These are phyloP conservation scores for Resseliella maxima DNA, from an alignment of 2,888 invertebrate species.

Conservation along the genomic window DNA sequence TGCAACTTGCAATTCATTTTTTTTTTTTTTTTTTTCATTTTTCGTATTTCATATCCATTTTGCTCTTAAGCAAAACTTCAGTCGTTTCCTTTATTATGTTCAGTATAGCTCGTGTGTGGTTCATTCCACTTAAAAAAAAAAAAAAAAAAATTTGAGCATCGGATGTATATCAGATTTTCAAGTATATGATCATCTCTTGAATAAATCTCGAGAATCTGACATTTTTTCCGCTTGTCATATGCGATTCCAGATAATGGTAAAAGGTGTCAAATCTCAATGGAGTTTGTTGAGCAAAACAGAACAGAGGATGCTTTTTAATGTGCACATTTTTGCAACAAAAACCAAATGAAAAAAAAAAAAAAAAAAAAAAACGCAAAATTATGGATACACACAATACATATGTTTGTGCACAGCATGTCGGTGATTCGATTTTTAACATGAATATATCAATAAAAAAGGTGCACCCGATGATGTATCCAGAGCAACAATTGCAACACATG, in stretches of 20 bases:
- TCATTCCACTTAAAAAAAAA: constrained; percentile 3
- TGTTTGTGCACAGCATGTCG: not conserved
- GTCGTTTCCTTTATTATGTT: not conserved
- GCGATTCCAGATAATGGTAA: constrained; percentile 41
- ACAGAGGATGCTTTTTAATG: not conserved
- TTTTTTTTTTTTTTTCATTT: not conserved
- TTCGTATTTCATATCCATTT: not conserved
- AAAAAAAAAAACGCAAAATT: not conserved
- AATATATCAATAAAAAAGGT: not conserved
- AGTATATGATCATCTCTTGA: constrained; percentile 19
- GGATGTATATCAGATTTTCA: not conserved
- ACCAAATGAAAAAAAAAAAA: not conserved
- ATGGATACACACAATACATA: not conserved
- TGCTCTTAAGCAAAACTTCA: not conserved
- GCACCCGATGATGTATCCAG: not conserved
- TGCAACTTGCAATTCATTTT: not conserved
- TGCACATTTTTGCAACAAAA: not conserved
- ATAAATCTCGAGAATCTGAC: not conserved
- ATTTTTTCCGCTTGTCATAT: constrained; percentile 21
- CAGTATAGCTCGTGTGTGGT: constrained; percentile 30
- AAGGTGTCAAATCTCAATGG: not conserved
- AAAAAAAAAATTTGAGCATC: not conserved
- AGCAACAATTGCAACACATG: not conserved
- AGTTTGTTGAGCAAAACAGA: not conserved
- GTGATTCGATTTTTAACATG: not conserved